Base-by-base conservation (phyloP, 2,797 vertebrate species). In the Myotis findleyi region DNA sequence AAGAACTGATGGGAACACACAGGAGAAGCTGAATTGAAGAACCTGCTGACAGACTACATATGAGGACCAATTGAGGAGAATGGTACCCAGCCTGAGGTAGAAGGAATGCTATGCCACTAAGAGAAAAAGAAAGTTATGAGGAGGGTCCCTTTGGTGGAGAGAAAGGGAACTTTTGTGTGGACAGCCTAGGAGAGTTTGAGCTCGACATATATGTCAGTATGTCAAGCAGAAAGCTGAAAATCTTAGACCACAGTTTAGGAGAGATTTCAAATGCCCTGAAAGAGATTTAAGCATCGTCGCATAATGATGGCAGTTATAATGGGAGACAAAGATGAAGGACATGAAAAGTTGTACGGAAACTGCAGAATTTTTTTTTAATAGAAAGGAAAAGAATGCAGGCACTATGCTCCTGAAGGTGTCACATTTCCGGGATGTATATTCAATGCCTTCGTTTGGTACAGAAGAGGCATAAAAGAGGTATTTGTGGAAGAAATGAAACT, bases 191-290 rank as follows among this genome's bases (percentile, higher is more conserved):
- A 57, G 4, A 89, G 1, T 51, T 5, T 59, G 36, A 47, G 27
- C 27, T 64, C 33, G 6, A 71, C 25, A 33, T 41, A 21, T 38
- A 47, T 7, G 1, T 27, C 44, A 49, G 44, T 59, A 33, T 36
- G 6, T 59, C 81, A 53, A 55, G 16, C 6, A 47, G 12, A 88
- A 73, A 69, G 2, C 6, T 89, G 73, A 44, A 33, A 86, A 84
- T 59, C 7, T 66, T 75, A 66, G 20, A 21, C 25, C 25, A 7
- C 11, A 76, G 47, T 8, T 68, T 76, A 71, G 41, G 55, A 66
- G 14, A 68, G 30, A 69, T 79, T n/a, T 84, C 62, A 95, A 91
- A 83, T 12, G 6, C 76, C 20, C 21, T 53, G 12, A 57, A 57
- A 79, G 59, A 76, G 21, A 71, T 20, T 18, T 17, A 80, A 59